phyloP scores from a whole-genome alignment of 2,888 invertebrate genomes.

The Sepiola atlantica region DNA sequence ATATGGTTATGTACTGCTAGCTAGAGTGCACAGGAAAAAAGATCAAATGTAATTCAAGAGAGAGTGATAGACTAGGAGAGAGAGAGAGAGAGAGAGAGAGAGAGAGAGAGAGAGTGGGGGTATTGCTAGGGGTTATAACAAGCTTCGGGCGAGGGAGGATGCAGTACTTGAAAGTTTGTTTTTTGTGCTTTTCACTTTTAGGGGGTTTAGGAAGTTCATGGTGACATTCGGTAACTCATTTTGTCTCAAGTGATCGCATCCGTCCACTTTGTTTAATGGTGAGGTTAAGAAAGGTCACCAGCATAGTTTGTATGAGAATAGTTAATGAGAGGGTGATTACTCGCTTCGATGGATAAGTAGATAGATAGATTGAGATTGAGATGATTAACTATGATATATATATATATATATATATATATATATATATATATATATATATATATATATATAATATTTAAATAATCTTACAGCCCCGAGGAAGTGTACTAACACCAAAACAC shows the following conservation, averaged over 20 bases:
- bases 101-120: not conserved
- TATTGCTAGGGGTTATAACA: not conserved
- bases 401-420: not conserved
- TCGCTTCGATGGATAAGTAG: not conserved
- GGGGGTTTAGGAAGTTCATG: too few species aligned
- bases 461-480: too few species aligned
- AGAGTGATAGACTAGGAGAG: too few species aligned
- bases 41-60: not conserved
- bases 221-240: not conserved
- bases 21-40: not conserved
- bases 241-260: not conserved
- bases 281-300: not conserved
- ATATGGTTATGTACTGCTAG: too few species aligned
- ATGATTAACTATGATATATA: not conserved
- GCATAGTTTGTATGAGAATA: not conserved
- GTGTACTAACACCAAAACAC: too few species aligned
- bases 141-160: not conserved
- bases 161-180: not conserved
- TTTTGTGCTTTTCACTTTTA: not conserved
- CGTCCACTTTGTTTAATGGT: constrained; percentile 10
- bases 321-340: not conserved
- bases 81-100: not conserved
- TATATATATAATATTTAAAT: too few species aligned
- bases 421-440: not conserved
- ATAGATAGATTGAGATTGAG: not conserved